A percentile compares a stretch with the other conserved stretches of the same genome.
phyloP scores from a whole-genome alignment of 2,113 vertebrate species.

The Anguilla japonica region DNA sequence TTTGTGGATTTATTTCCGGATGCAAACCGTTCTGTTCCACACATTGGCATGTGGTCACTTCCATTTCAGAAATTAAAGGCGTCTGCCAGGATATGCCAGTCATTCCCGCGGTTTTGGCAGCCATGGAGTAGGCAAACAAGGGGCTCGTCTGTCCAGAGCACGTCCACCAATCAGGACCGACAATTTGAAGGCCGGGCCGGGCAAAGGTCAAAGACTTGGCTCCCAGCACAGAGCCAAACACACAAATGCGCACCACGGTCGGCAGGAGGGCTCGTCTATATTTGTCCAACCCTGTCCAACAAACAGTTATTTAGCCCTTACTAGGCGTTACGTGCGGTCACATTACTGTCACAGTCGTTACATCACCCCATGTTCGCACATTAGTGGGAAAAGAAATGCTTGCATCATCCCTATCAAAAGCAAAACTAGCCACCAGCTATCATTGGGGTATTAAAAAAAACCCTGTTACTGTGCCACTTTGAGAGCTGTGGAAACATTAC shows the following conservation, averaged over 20 bases:
- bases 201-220: not conserved
- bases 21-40: not conserved
- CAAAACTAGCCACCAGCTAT: no score
- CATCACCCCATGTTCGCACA: not conserved
- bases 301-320: not conserved
- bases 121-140: not conserved
- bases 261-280: not conserved
- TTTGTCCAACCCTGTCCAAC: not conserved
- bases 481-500: no score
- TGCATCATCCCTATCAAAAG: no score
- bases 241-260: not conserved
- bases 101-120: not conserved
- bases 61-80: conserved; percentile 9
- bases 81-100: not conserved
- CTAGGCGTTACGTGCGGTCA: not conserved
- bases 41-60: not conserved
- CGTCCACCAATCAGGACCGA: not conserved
- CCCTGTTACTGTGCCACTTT: no score
- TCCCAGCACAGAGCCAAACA: not conserved
- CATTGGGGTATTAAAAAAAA: no score
- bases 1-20: not conserved
- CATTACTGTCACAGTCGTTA: not conserved
- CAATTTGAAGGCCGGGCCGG: not conserved
- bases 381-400: no score
- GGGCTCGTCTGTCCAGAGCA: not conserved